Evolutionary conservation across 2,797 vertebrate genomes (phyloP).

Genomic region (Cyprinella venusta): DNA sequence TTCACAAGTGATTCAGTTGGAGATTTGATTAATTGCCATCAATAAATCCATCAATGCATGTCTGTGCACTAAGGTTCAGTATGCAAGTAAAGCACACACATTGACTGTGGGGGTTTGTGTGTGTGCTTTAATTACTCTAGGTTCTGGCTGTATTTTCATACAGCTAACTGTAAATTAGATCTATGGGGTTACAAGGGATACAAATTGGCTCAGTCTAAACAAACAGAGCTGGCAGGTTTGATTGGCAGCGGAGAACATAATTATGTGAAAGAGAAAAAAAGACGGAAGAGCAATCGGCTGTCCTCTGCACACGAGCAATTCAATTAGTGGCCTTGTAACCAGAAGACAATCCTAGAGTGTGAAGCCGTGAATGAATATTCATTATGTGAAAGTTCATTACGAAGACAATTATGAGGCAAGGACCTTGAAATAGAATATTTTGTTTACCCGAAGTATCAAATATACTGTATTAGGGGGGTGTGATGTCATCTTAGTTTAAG

Average conservation of each 20-base stretch:
- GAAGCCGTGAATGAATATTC: conserved; percentile 60
- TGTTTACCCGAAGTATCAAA: conserved; percentile 57
- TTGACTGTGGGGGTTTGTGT: conserved; percentile 32
- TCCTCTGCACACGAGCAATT: conserved; percentile 53
- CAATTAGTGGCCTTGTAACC: conserved; percentile 59
- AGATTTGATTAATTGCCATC: conserved; percentile 76
- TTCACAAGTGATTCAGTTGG: conserved; percentile 68
- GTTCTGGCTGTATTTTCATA: conserved; percentile 16
- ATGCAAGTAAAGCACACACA: conserved; percentile 52
- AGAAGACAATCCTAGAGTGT: conserved; percentile 60
- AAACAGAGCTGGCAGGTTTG: conserved; percentile 28
- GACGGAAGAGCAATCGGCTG: conserved; percentile 19
- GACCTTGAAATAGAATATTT: conserved; percentile 58
- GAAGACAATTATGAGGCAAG: conserved; percentile 59
- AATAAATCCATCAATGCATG: conserved; percentile 74
- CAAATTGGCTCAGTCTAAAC: conserved; percentile 41
- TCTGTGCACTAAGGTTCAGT: conserved; percentile 67
- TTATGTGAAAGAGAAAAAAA: conserved; percentile 39
- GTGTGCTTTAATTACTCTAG: conserved; percentile 28
- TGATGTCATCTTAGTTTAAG: neutral
- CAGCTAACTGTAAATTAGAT: conserved; percentile 37
- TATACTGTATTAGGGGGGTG: conserved; percentile 3
- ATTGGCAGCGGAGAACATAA: conserved; percentile 49
- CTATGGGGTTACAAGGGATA: conserved; percentile 31
- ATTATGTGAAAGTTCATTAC: conserved; percentile 60